phyloP scores from a whole-genome alignment of 2,113 vertebrate species.

The human (Homo sapiens) region DNA sequence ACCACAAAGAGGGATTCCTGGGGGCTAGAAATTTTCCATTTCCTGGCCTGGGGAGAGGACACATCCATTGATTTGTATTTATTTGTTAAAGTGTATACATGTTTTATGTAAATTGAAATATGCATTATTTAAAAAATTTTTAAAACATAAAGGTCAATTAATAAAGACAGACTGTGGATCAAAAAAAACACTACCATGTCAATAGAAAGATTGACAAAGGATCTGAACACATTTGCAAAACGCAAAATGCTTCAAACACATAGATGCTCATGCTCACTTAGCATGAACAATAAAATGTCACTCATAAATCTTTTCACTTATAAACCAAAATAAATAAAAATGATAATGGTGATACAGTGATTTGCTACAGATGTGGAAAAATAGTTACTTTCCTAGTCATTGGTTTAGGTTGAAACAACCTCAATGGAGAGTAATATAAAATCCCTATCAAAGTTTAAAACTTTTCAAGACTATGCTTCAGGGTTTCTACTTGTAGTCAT shows the following conservation, averaged over 20 bases:
- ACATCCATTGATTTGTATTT: not conserved
- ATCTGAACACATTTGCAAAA: not conserved
- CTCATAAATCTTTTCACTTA: not conserved
- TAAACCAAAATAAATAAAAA: not conserved
- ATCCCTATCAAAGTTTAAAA: not conserved
- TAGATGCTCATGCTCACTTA: not conserved
- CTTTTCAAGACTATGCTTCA: not conserved
- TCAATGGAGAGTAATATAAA: not conserved
- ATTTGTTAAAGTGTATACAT: not conserved
- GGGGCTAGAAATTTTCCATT: not conserved
- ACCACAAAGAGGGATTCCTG: not conserved
- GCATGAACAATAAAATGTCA: not conserved
- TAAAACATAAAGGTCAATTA: not conserved
- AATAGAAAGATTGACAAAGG: not conserved
- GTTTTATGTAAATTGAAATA: not conserved
- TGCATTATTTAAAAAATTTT: not conserved
- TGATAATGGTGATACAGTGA: not conserved
- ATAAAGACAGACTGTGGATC: not conserved
- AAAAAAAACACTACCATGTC: not conserved
- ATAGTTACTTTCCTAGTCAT: not conserved
- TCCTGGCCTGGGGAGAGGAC: not conserved
- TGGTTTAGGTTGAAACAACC: not conserved
- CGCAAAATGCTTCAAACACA: not conserved
- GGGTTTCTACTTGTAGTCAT: not conserved
- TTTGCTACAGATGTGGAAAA: not conserved